Evolutionary conservation across 1,140 invertebrate genomes (phyloP).

Genomic region (Camponotus pennsylvanicus): DNA sequence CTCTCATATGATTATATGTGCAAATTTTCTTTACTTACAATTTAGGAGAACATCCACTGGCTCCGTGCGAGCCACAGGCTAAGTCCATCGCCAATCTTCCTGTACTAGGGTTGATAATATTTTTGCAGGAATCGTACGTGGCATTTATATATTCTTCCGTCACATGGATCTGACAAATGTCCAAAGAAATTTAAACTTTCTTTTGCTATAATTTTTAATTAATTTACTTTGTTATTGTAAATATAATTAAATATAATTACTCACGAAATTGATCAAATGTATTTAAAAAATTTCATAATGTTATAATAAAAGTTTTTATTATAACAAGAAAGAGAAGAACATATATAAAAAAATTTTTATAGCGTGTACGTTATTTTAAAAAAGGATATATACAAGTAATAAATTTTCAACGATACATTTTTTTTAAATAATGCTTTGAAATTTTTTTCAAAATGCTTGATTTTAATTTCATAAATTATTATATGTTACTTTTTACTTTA

Average conservation of each 20-base stretch:
- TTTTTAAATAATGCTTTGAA: too few relatives aligned
- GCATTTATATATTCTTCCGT: conserved; percentile 87
- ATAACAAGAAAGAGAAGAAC: too few relatives aligned
- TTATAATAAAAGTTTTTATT: too few relatives aligned
- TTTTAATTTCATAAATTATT: too few relatives aligned
- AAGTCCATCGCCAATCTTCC: conserved; percentile 90
- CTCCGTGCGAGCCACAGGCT: conserved; percentile 89
- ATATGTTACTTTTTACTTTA: too few relatives aligned
- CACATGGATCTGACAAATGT: conserved; percentile 80
- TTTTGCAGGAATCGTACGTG: conserved; percentile 90
- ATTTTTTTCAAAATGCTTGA: too few relatives aligned
- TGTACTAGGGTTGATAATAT: conserved; percentile 88
- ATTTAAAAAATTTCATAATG: too few relatives aligned
- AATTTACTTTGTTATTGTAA: background rate
- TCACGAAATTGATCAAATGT: too few relatives aligned
- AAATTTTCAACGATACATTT: too few relatives aligned
- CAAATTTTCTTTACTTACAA: conserved; percentile 75
- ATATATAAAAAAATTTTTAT: background rate
- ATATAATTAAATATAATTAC: too few relatives aligned
- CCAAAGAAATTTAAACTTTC: background rate
- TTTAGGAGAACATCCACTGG: conserved; percentile 87
- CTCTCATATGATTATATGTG: background rate
- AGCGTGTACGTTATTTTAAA: background rate
- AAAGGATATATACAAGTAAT: background rate
- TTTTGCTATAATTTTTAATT: background rate